Evolutionary conservation across 2,797 vertebrate genomes (phyloP).

Genomic region (Schizopygopsis malacanthus): DNA sequence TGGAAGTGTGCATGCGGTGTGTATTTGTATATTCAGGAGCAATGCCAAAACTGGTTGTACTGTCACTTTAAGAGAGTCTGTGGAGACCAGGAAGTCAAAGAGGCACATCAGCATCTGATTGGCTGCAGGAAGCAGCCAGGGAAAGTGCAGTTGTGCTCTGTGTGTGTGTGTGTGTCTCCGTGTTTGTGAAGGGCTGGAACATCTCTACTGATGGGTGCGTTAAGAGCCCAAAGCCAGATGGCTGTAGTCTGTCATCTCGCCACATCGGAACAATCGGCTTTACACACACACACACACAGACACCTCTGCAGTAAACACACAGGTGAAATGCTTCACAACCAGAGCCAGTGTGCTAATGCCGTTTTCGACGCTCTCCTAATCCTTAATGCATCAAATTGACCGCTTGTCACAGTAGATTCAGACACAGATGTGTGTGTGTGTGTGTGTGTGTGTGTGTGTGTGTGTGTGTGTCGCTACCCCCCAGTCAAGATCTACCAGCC

Average conservation of each 20-base stretch:
- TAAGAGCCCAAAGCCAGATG: slow-evolving; percentile 62
- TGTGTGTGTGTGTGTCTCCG: slow-evolving; percentile 35
- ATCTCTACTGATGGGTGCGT: slow-evolving; percentile 59
- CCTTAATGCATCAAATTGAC: slow-evolving; percentile 60
- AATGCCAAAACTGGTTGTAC: slow-evolving; percentile 49
- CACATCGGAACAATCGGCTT: slow-evolving; percentile 50
- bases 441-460: slow-evolving; percentile 13
- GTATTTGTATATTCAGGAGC: slow-evolving; percentile 13
- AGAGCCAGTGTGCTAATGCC: slow-evolving; percentile 5
- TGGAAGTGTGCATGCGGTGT: neutral
- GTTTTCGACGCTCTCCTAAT: slow-evolving; percentile 44
- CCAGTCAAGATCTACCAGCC: slow-evolving; percentile 60
- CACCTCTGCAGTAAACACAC: slow-evolving; percentile 15
- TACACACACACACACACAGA: slow-evolving; percentile 29
- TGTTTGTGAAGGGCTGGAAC: slow-evolving; percentile 53
- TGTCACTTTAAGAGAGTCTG: slow-evolving; percentile 74
- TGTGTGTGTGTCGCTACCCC: slow-evolving; percentile 48
- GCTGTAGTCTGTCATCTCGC: slow-evolving; percentile 59
- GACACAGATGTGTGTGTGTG: slow-evolving; percentile 41
- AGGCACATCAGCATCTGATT: slow-evolving; percentile 66
- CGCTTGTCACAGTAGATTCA: slow-evolving; percentile 45
- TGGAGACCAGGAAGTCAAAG: slow-evolving; percentile 71
- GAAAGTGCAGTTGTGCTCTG: slow-evolving; percentile 61
- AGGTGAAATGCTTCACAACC: slow-evolving; percentile 1
- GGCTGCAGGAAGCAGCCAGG: slow-evolving; percentile 65